Conservation (phyloP, 37 sponge, comb jelly and placozoan species). For the Cladorhizidae sp. region DNA sequence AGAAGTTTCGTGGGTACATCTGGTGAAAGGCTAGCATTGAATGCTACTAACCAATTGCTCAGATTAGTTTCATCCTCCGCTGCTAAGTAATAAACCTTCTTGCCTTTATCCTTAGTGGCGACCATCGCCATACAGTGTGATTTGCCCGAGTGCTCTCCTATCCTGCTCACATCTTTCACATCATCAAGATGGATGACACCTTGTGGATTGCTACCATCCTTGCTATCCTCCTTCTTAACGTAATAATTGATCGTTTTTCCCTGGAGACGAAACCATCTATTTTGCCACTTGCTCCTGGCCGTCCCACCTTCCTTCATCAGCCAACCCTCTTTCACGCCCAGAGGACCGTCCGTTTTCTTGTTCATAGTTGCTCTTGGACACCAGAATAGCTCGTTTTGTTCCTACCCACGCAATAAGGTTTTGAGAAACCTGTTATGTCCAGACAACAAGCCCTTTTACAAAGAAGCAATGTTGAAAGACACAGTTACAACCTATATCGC, state of each 20-base stretch:
- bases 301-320: slow-evolving; percentile 73
- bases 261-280: slow-evolving; percentile 58
- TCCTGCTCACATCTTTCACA: slow-evolving; percentile 45
- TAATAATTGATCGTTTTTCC: slow-evolving; percentile 48
- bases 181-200: slow-evolving; percentile 46
- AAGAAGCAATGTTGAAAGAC: too few species aligned
- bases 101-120: slow-evolving; percentile 38
- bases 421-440: too few species aligned
- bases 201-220: slow-evolving; percentile 12
- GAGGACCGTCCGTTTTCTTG: slow-evolving; percentile 15
- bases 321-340: slow-evolving; percentile 59
- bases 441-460: too few species aligned
- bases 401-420: too few species aligned
- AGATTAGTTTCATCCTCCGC: slow-evolving; percentile 38
- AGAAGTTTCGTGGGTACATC: slow-evolving; percentile 10
- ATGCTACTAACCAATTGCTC: slow-evolving; percentile 65
- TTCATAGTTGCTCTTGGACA: too few species aligned
- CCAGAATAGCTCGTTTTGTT: too few species aligned
- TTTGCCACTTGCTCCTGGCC: slow-evolving; percentile 63
- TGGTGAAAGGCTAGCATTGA: slow-evolving; percentile 26
- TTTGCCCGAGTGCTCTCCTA: slow-evolving; percentile 62
- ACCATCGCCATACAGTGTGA: slow-evolving; percentile 56
- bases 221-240: slow-evolving; percentile 49
- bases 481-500: too few species aligned
- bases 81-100: slow-evolving; percentile 75